These are phyloP conservation scores for Trematomus bernacchii DNA, from an alignment of 2,797 vertebrate species.

Conservation along the genomic window DNA sequence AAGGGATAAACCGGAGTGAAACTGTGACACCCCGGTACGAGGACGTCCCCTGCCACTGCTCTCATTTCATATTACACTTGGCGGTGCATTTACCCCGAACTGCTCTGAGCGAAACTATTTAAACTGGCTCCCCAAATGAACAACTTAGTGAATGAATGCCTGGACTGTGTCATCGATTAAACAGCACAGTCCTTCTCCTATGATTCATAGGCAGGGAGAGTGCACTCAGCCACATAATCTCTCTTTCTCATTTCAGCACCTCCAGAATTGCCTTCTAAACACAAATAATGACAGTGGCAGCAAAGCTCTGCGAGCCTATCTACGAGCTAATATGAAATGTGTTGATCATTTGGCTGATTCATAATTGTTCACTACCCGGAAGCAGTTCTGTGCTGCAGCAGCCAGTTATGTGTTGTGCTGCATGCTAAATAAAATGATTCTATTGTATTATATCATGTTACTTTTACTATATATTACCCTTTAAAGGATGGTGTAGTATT, in stretches of 20 bases:
- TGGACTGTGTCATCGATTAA: conserved; percentile 75
- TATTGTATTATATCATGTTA: no score
- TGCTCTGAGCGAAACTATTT: conserved; percentile 71
- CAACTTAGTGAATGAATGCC: conserved; percentile 74
- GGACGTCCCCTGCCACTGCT: conserved; percentile 52
- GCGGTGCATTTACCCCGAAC: conserved; percentile 58
- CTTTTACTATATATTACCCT: not conserved
- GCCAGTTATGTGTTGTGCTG: conserved; percentile 53
- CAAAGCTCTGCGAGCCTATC: conserved; percentile 60
- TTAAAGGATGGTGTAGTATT: conserved; percentile 17
- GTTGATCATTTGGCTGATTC: conserved; percentile 74
- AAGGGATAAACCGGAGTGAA: conserved; percentile 36
- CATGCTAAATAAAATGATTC: conserved; percentile 52
- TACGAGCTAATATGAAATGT: conserved; percentile 53
- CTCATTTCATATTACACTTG: conserved; percentile 59
- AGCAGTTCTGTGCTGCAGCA: conserved; percentile 42
- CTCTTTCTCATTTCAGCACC: conserved; percentile 80
- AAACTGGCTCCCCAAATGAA: conserved; percentile 70
- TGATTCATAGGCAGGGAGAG: conserved; percentile 71
- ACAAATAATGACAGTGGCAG: conserved; percentile 77
- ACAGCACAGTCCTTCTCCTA: conserved; percentile 63
- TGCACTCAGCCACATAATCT: conserved; percentile 78
- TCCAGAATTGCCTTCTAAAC: conserved; percentile 79
- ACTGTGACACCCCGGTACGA: conserved; percentile 17
- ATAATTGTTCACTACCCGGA: conserved; percentile 60